Evolutionary conservation across 2,113 vertebrate genomes (phyloP), one percentile per base, ranked within the genome.

Genomic region (Galbula dea): DNA sequence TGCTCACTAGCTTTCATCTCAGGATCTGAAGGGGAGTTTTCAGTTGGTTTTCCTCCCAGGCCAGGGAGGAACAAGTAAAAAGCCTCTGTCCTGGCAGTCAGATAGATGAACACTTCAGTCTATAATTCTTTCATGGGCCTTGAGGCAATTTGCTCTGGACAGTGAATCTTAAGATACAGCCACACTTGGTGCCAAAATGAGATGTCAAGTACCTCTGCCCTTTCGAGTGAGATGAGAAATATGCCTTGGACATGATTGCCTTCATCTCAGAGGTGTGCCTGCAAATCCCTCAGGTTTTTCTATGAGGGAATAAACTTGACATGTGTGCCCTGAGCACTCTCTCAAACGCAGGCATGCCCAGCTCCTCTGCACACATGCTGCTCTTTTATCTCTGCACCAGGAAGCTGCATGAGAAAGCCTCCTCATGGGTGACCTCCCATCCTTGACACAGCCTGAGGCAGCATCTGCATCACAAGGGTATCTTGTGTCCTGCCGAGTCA

Each of bases 181-280:
- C 52, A 63, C 3, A 8, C 45, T 79, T 55, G 61, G 39, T 76
- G 92, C 78, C 88, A 91, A 76, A 91, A 93, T 68, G 82, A 94
- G 85, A 93, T 52, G 85, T 89, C 75, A 78, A 57, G 34, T 73
- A 76, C 58, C 4, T 16, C 39, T 89, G 52, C 58, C 92, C 48
- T 85, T 91, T 66, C 55, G 82, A 87, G 41, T 6, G 39, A 87
- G 71, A 82, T 22, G 52, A 89, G 49, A 82, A 94, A 68, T 79
- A 39, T 1, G 5, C 48, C 61, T 78, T 0, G 2, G 71, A 86
- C 39, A 39, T 26, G 36, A 81, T 34, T 0, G 0, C 43, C 23
- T 71, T 63, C 57, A 63, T 82, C 90, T 72, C 0, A 0, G 37
- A 41, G 39, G 26, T 10, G 29, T 58, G 69, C 57, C 75, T 67